Evolutionary conservation across 2,113 vertebrate species (phyloP), one percentile per base, ranked within the genome.

Genomic region (Porphyrio hochstetteri): DNA sequence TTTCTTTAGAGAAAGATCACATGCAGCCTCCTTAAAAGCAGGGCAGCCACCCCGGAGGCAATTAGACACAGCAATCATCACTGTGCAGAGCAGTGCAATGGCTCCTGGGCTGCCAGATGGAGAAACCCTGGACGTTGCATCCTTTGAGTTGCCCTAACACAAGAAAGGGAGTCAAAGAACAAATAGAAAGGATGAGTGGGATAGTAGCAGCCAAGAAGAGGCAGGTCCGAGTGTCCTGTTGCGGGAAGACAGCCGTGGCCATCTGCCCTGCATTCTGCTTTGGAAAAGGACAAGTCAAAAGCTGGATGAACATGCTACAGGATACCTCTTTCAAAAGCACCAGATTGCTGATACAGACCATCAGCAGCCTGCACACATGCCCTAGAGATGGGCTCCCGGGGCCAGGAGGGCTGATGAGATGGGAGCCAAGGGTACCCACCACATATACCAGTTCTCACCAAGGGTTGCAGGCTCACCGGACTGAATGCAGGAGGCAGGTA

Each of bases 201-300:
- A 80, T 35, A 80, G 70, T 0, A 71, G 57, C 56, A 65, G 24
- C 20, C 25, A 33, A 42, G 55, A 72, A 86, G 31, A 74, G 24
- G 44, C 12, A 88, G 50, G 46, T 24, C 56, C 64, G 79, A 56
- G 10, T 9, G 12, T 7, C 14, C 31, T 53, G n/a, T 48, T 5
- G 1, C 0, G 0, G 38, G 20, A 76, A 5, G 20, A 57, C 38
- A 38, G 28, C 6, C 0, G 0, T 1, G 2, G 52, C 46, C 20
- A 63, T 27, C 25, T 2, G 3, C 75, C 13, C 12, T 42, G 28
- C 7, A 8, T 68, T 91, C 53, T 42, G 28, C 12, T 42, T 38
- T 15, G 18, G 24, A 44, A 56, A 86, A 65, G 67, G 18, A 27
- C 13, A 38, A 59, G 61, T 14, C 33, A 59, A 79, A 79, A 64